Base-by-base conservation (phyloP, 2,797 vertebrate species). In the Dendrocincla tyrannina region DNA sequence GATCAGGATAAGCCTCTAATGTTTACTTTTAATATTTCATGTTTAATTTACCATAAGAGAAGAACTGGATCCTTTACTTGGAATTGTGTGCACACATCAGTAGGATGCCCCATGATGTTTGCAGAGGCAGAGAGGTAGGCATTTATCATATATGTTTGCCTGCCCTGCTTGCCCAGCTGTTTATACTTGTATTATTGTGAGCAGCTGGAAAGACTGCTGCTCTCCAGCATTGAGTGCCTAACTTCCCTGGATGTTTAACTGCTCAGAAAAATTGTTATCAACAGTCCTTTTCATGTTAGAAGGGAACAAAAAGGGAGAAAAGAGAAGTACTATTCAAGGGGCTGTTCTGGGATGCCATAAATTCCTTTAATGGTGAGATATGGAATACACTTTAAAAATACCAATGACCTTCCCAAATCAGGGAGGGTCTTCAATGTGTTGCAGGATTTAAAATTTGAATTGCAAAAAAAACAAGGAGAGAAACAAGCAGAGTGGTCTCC, bases 211-310 rank as follows among this genome's bases (percentile, higher is more conserved):
- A 83, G 28, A 50, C 33, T 7, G 22, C 50, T 78, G 56, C 27
- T 95, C 24, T 50, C 77, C 82, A 88, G 53, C 77, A 42, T 5
- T 6, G 8, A 91, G 46, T 23, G 39, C 13, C 39, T 81, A 47
- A 81, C 55, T 95, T 96, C 47, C 35, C 37, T 0, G 6, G 15
- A 35, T 89, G 55, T 67, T 91, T 78, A 73, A 39, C 20, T 68
- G 35, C 66, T 94, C 44, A 39, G 35, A 84, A 93, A 93, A 95
- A 62, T 35, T 46, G 50, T 67, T 77, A 80, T 58, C 72, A 93
- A 69, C 42, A 75, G 27, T 62, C 33, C 32, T 75, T 66, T 39
- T 67, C 85, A 89, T 70, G 85, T 85, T 39, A 88, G 52, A 91
- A 80, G 11, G 63, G 76, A 95, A 83, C 44, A 80, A 20, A 53